Base-by-base conservation (phyloP, 2,888 invertebrate genomes). In the Pristionchus mayeri region DNA sequence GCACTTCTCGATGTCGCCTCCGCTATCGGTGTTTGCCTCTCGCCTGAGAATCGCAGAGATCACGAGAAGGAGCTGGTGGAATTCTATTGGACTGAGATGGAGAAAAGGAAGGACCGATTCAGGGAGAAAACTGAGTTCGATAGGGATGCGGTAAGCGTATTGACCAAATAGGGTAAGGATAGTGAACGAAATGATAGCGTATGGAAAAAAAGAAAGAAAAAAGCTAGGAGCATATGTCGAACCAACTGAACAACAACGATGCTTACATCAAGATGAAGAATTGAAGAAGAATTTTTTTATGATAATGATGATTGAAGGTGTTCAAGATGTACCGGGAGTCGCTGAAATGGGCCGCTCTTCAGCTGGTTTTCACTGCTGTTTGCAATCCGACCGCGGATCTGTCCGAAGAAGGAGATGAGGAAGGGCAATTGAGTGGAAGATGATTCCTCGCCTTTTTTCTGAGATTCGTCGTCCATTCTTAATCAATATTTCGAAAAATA, bases 381-480 rank as follows among this genome's bases (percentile, higher is more conserved):
- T 81, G 57, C 81, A 81, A 81, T 50, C 81, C 81, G 0, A 57
- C 57, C 18, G 37, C 40, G 2, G 81, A 81, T 79, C 21, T 27
- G 21, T 34, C 79, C 6, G n/a, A 27, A 21, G 52, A 52, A 11
- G 79, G 52, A 34, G 16, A 50, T 4, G 79, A 79, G 24, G 81
- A 81, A 9, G 57, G 81, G 37, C 57, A n/a, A 24, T 54, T 81
- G 81, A 60, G 44, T 18, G 60, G 21, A 27, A 37, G 81, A 60
- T 34, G n/a, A n/a, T n/a, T n/a, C n/a, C n/a, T n/a, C n/a, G n/a
- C n/a, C n/a, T n/a, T n/a, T n/a, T n/a, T n/a, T n/a, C n/a, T n/a
- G n/a, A n/a, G n/a, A n/a, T n/a, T n/a, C n/a, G n/a, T n/a, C n/a
- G n/a, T n/a, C n/a, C n/a, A n/a, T n/a, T n/a, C n/a, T n/a, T n/a